Evolutionary conservation across 2,888 invertebrate genomes (phyloP).

Genomic region (Apotomis capreana): DNA sequence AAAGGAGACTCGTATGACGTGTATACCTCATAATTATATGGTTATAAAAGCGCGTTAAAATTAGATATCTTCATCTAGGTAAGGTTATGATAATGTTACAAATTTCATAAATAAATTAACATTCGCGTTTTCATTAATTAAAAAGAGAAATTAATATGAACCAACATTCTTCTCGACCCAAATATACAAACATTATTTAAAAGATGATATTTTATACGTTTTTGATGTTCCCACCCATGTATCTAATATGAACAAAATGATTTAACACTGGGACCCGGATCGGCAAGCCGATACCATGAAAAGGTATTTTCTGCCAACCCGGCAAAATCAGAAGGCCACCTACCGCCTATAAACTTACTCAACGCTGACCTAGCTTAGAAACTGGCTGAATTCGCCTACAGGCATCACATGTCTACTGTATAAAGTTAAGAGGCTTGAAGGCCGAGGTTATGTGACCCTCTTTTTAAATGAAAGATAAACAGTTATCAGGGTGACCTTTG

Average conservation of each 20-base stretch:
- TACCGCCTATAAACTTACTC: neutral
- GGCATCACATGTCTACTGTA: neutral
- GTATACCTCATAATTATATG: too few species aligned
- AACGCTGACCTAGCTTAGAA: conserved; percentile 14
- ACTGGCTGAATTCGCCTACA: neutral
- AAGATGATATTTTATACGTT: too few species aligned
- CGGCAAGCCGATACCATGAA: neutral
- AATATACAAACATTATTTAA: too few species aligned
- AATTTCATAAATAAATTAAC: too few species aligned
- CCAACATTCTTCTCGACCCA: too few species aligned
- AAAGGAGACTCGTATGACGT: too few species aligned
- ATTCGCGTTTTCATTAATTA: too few species aligned
- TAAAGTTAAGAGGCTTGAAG: neutral
- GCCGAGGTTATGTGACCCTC: neutral
- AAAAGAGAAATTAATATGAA: too few species aligned
- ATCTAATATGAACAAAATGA: neutral
- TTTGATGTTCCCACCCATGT: neutral
- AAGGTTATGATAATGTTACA: too few species aligned
- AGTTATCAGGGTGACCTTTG: neutral
- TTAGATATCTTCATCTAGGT: too few species aligned
- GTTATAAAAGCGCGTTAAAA: too few species aligned
- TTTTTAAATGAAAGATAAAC: neutral
- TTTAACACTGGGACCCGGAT: neutral
- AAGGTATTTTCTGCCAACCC: neutral
- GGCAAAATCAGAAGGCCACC: neutral